Base-by-base conservation (phyloP, 2,797 vertebrate species). In the Squalus acanthias region DNA sequence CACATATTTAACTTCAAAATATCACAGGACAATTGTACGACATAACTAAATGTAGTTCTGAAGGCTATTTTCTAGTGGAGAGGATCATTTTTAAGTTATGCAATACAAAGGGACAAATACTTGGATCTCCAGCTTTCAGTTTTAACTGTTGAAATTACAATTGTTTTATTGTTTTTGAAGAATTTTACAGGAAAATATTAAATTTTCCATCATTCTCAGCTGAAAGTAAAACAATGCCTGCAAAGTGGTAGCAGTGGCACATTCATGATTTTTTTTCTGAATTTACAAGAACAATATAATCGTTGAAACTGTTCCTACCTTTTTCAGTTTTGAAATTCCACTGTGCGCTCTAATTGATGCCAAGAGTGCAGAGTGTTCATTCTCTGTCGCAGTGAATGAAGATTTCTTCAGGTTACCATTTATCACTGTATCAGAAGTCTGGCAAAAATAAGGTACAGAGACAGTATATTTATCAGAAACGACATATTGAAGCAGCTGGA, bases 281-380 rank as follows among this genome's bases (percentile, higher is more conserved):
- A 70, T 95, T 50, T 69, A 89, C 12, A 65, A 39, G 89, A 92
- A 63, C 29, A 33, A 92, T 92, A 92, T 72, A 29, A 22, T 57
- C 29, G 50, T 24, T 1, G 15, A 39, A n/a, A 95, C n/a, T 63
- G 2, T 96, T 96, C 97, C 98, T 97, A 99, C 99, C 98, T 99
- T 99, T 97, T 97, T 99, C 88, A 99, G 98, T 97, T 97, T 97
- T 96, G 97, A 97, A 65, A 96, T 96, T 82, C 97, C 98, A 93
- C 97, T 98, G 96, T 98, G 98, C 53, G 98, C 98, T 97, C 98
- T 98, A 96, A 99, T 99, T 96, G 99, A 99, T 0, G 99, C 98
- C 96, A 99, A 97, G 5, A 99, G 98, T 76, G 99, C 98, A 70
- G 98, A 98, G 70, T 97, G 98, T 97, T 98, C 98, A 9, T 98